Conservation (phyloP, 2,888 invertebrate species). For the Andrena bucephala region DNA sequence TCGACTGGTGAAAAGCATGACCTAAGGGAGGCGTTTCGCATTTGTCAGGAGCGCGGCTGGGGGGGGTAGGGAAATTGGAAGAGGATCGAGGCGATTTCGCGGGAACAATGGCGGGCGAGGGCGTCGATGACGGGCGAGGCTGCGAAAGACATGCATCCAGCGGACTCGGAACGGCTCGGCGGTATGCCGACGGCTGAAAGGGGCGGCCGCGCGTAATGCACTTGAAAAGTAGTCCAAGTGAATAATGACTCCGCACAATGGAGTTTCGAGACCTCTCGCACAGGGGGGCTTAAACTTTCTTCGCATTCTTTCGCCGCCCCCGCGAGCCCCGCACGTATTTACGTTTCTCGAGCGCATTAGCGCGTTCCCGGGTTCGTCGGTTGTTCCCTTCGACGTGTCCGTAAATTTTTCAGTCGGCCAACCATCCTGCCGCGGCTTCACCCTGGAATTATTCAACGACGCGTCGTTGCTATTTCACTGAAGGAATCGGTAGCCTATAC, state of each 20-base stretch:
- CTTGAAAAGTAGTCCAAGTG: slow-evolving; percentile 61
- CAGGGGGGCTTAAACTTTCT: slow-evolving; percentile 32
- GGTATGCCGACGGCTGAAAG: slow-evolving; percentile 41
- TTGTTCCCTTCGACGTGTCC: background rate
- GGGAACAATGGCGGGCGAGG: slow-evolving; percentile 18
- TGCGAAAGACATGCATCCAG: slow-evolving; percentile 47
- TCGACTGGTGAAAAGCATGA: background rate
- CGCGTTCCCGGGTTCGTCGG: background rate
- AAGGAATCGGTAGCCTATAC: background rate
- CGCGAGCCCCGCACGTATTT: slow-evolving; percentile 32
- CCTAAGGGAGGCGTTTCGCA: background rate
- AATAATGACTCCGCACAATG: slow-evolving; percentile 57
- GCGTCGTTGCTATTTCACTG: slow-evolving; percentile 20
- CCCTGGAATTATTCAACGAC: slow-evolving; percentile 33
- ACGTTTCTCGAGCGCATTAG: slow-evolving; percentile 47
- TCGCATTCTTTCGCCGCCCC: slow-evolving; percentile 31
- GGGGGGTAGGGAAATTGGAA: background rate
- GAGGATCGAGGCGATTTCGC: slow-evolving; percentile 18
- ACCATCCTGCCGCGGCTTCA: background rate
- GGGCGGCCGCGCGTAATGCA: slow-evolving; percentile 40
- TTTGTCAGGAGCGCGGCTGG: background rate
- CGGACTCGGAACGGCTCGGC: slow-evolving; percentile 2
- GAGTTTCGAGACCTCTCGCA: slow-evolving; percentile 47
- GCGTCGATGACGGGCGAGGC: slow-evolving; percentile 32
- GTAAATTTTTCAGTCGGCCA: slow-evolving; percentile 24